A percentile compares a stretch with the other conserved stretches of the same genome.
Conservation (phyloP, 1,140 invertebrate species). For the Aphelenchoides besseyi region DNA sequence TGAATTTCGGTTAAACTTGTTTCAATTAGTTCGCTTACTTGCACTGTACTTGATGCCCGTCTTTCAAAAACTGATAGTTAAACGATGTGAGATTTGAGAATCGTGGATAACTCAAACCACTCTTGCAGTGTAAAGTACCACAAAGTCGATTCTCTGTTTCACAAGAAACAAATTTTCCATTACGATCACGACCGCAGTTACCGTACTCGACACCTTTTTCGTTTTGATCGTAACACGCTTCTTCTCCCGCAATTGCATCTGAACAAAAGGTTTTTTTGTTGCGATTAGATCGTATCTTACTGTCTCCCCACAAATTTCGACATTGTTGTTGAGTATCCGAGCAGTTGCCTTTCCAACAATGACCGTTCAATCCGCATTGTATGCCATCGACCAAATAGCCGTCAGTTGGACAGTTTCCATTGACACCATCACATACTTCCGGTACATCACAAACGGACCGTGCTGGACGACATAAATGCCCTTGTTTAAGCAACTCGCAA, state of each 20-base stretch:
- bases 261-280: constrained; percentile 24
- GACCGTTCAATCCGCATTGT: constrained; percentile 56
- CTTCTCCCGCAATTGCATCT: constrained; percentile 48
- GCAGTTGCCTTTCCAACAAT: constrained; percentile 61
- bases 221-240: constrained; percentile 54
- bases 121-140: constrained; percentile 54
- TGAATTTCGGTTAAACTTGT: no score
- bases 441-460: constrained; percentile 55
- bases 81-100: constrained; percentile 49
- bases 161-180: constrained; percentile 47
- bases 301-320: constrained; percentile 52
- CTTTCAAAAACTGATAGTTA: constrained; percentile 56
- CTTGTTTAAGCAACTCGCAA: constrained; percentile 49
- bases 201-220: constrained; percentile 60
- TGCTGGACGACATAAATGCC: constrained; percentile 51
- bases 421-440: constrained; percentile 59
- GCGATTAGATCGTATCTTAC: constrained; percentile 27
- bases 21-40: constrained; percentile 42
- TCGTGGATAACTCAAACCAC: constrained; percentile 38
- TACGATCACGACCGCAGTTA: constrained; percentile 50
- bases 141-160: constrained; percentile 46
- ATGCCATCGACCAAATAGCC: constrained; percentile 60
- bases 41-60: constrained; percentile 55
- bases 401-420: constrained; percentile 59
- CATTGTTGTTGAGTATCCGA: constrained; percentile 55